Conservation (phyloP, 2,888 invertebrate species). For the Euphydryas editha region DNA sequence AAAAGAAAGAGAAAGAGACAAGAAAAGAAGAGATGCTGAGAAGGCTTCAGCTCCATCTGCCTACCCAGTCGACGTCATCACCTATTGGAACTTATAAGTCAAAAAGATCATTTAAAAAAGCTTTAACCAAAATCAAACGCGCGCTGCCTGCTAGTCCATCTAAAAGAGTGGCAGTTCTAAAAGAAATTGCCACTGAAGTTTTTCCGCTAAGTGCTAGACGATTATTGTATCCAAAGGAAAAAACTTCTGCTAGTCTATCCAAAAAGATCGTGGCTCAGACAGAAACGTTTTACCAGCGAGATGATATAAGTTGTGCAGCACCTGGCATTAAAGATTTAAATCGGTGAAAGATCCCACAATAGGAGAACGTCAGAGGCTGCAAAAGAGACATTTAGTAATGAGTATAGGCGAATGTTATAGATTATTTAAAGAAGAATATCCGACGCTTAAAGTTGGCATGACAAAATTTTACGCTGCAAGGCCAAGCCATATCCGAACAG, state of each 20-base stretch:
- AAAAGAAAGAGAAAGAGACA: background rate
- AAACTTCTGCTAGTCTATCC: background rate
- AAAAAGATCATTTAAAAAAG: background rate
- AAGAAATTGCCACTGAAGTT: background rate
- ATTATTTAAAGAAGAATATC: background rate
- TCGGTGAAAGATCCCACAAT: background rate
- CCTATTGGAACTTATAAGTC: background rate
- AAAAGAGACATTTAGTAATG: background rate
- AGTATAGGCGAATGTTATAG: background rate
- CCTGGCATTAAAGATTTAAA: background rate
- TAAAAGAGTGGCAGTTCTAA: background rate
- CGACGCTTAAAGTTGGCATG: background rate
- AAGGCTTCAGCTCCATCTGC: slow-evolving; percentile 1
- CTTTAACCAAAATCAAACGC: background rate
- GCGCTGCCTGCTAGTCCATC: background rate
- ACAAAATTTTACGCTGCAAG: background rate
- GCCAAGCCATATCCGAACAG: background rate
- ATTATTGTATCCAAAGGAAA: background rate
- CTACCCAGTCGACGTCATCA: background rate
- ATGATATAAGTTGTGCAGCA: background rate
- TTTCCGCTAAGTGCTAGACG: background rate
- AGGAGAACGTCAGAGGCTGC: background rate
- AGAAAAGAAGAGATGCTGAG: background rate
- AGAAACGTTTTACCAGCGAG: background rate
- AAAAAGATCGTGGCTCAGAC: background rate